Evolutionary conservation across 2,113 vertebrate species (phyloP).

Genomic region (Baryphthengus martii): DNA sequence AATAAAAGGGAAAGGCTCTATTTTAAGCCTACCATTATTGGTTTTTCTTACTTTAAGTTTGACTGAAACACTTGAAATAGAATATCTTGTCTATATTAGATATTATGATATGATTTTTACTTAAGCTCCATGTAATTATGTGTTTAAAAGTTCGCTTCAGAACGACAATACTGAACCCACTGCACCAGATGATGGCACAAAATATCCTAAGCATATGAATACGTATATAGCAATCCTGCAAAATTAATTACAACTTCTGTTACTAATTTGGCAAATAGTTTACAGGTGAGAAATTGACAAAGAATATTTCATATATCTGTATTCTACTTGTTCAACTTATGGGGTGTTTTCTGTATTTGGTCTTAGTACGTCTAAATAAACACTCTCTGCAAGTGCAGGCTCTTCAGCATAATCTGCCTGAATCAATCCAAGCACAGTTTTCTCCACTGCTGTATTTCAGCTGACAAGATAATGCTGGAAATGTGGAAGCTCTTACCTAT

Average conservation of each 20-base stretch:
- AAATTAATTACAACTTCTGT: background rate
- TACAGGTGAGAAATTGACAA: background rate
- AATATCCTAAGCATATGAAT: background rate
- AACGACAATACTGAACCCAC: background rate
- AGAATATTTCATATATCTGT: background rate
- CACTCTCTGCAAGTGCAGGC: background rate
- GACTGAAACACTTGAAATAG: background rate
- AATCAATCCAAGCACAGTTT: background rate
- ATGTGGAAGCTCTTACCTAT: background rate
- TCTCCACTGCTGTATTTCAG: background rate
- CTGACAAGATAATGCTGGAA: background rate
- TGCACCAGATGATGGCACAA: background rate
- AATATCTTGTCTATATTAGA: background rate
- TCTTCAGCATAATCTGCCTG: background rate
- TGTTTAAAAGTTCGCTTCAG: slow-evolving; percentile 6
- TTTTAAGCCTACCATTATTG: slow-evolving; percentile 12
- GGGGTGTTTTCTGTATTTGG: background rate
- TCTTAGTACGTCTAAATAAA: background rate
- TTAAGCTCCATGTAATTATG: slow-evolving; percentile 7
- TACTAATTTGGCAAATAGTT: background rate
- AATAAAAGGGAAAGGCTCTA: background rate
- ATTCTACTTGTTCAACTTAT: background rate
- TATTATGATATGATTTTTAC: slow-evolving; percentile 9
- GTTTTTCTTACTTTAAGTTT: background rate
- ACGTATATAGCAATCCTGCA: background rate